phyloP scores from a whole-genome alignment of 2,113 vertebrate species.

The Centropus bengalensis region DNA sequence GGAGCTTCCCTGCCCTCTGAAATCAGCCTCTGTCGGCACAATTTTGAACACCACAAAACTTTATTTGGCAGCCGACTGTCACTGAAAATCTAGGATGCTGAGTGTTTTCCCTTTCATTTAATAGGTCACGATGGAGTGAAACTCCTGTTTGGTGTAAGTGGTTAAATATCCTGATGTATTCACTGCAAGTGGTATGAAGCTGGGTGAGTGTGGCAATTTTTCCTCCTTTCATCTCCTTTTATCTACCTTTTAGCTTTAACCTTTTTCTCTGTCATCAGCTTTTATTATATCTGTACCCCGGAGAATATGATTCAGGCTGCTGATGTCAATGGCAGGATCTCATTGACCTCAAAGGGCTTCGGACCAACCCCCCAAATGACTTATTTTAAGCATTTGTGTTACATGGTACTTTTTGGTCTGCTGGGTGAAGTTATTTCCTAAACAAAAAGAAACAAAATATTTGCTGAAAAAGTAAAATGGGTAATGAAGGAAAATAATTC shows the following conservation, averaged over 20 bases:
- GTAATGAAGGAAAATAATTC: neutral
- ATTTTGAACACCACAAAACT: neutral
- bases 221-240: conserved; percentile 10
- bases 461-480: neutral
- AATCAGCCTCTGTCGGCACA: neutral
- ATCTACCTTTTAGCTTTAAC: conserved; percentile 25
- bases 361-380: neutral
- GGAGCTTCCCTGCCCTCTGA: neutral
- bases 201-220: neutral
- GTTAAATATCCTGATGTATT: conserved; percentile 16
- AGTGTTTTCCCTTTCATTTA: neutral
- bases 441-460: neutral
- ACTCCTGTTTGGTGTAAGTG: neutral
- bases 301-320: neutral
- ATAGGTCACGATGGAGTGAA: neutral
- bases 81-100: neutral
- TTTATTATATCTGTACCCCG: neutral
- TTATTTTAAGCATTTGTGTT: neutral
- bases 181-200: neutral
- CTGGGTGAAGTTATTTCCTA: neutral
- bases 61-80: neutral
- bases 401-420: neutral
- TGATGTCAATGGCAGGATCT: conserved; percentile 19
- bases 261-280: conserved; percentile 8
- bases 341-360: conserved; percentile 41